Percentiles rank a stretch among this genome's conserved stretches.
Conservation (phyloP, 2,113 vertebrate genomes). For the Ctenomys sociabilis region DNA sequence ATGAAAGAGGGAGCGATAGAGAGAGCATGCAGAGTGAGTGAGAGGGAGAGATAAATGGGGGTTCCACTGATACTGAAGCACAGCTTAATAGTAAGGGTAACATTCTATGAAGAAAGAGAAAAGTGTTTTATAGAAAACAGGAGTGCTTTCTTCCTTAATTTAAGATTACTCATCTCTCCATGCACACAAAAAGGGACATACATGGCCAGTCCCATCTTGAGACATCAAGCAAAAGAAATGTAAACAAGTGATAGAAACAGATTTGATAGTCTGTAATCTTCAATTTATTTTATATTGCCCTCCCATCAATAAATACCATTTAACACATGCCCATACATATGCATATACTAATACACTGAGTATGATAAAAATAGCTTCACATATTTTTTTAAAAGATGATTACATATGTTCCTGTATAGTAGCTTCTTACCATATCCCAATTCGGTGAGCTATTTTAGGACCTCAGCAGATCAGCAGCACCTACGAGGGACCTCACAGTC, state of each 20-base stretch:
- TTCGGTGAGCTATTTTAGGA: background rate
- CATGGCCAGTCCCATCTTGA: background rate
- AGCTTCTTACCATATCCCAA: background rate
- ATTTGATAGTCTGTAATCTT: background rate
- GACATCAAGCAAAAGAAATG: slow-evolving; percentile 10
- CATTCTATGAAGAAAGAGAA: background rate
- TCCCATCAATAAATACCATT: background rate
- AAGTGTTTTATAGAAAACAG: background rate
- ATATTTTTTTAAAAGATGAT: slow-evolving; percentile 4
- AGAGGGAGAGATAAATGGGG: background rate
- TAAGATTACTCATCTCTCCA: background rate
- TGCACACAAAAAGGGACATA: background rate
- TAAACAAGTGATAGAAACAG: background rate
- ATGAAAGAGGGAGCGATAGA: background rate
- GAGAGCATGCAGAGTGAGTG: background rate
- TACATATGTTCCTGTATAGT: background rate
- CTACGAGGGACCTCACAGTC: background rate
- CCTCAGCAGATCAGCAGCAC: background rate
- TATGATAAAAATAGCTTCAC: background rate
- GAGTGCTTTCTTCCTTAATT: background rate
- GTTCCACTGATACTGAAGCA: background rate
- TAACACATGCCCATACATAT: background rate
- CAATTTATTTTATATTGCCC: background rate
- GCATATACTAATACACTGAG: background rate
- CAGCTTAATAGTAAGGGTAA: background rate